Evolutionary conservation across 2,888 invertebrate genomes (phyloP).

Genomic region (Drosophila cognata): DNA sequence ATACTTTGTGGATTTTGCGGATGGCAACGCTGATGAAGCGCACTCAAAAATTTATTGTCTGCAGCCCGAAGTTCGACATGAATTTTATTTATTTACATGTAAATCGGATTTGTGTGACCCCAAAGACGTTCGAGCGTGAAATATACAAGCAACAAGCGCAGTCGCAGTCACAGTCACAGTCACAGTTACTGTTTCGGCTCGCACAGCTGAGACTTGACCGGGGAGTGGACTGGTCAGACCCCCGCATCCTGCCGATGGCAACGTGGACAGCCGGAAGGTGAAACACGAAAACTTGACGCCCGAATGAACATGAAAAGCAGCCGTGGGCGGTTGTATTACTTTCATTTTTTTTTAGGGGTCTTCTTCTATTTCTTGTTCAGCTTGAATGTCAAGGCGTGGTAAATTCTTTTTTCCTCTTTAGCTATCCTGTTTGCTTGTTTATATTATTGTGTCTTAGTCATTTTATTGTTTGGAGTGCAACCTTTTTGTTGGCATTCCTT

Average conservation of each 20-base stretch:
- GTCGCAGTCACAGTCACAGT: slow-evolving; percentile 4
- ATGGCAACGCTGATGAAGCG: slow-evolving; percentile 56
- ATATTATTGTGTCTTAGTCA: slow-evolving; percentile 30
- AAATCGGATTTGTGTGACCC: slow-evolving; percentile 82
- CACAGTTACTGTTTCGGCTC: neutral
- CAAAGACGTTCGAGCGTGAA: slow-evolving; percentile 76
- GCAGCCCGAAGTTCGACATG: slow-evolving; percentile 77
- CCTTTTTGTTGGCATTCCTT: slow-evolving; percentile 57
- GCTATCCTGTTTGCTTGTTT: slow-evolving; percentile 18
- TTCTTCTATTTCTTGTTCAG: neutral
- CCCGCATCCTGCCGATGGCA: slow-evolving; percentile 27
- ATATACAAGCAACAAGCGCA: slow-evolving; percentile 61
- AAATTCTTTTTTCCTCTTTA: slow-evolving; percentile 14
- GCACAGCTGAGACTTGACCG: neutral
- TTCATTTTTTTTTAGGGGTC: slow-evolving; percentile 2
- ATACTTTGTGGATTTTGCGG: slow-evolving; percentile 17
- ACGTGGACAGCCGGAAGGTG: slow-evolving; percentile 40
- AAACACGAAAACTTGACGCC: slow-evolving; percentile 35
- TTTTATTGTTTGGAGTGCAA: slow-evolving; percentile 51
- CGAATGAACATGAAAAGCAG: slow-evolving; percentile 51
- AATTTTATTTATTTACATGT: slow-evolving; percentile 84
- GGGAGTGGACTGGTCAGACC: slow-evolving; percentile 13
- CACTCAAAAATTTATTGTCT: slow-evolving; percentile 81
- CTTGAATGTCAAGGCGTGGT: slow-evolving; percentile 47
- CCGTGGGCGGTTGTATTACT: slow-evolving; percentile 6